Percentiles rank a stretch among this genome's conserved stretches.
phyloP scores from a whole-genome alignment of 2,888 invertebrate genomes.

The Pachliopta kotzebuea region DNA sequence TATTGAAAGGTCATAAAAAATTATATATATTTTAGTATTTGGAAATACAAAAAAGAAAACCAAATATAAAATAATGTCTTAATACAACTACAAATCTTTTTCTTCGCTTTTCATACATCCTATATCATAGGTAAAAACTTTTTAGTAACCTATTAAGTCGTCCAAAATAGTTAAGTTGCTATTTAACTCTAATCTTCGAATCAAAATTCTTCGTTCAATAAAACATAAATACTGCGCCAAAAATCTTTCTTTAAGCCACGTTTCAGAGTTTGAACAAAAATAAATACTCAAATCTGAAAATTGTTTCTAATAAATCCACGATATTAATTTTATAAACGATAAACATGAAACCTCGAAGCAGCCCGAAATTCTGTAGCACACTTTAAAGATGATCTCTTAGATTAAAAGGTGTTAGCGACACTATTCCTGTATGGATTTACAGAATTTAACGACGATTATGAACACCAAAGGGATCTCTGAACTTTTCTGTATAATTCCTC shows the following conservation, averaged over 20 bases:
- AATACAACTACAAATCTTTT: not conserved
- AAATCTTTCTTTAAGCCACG: not conserved
- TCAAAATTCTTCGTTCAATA: not conserved
- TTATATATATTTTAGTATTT: slow-evolving; percentile 11
- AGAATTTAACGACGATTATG: slow-evolving; percentile 20
- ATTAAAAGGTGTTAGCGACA: slow-evolving; percentile 26
- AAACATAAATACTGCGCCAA: not conserved
- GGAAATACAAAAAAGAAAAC: not conserved
- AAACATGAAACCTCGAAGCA: slow-evolving; percentile 23
- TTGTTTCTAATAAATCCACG: not conserved
- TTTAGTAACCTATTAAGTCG: no score
- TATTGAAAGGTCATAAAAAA: slow-evolving; percentile 17
- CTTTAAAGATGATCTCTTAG: slow-evolving; percentile 25
- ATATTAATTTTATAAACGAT: slow-evolving; percentile 19
- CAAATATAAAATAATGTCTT: not conserved
- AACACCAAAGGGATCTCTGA: slow-evolving; percentile 17
- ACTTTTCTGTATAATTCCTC: slow-evolving; percentile 19
- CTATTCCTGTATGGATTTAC: slow-evolving; percentile 24
- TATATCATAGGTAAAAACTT: no score
- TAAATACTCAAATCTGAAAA: not conserved
- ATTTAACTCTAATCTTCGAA: no score
- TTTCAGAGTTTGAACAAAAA: not conserved
- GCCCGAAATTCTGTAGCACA: slow-evolving; percentile 17
- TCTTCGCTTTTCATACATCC: not conserved
- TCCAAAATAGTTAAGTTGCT: no score